Base-by-base conservation (phyloP, 2,888 invertebrate species). In the Iphiclides podalirius region DNA sequence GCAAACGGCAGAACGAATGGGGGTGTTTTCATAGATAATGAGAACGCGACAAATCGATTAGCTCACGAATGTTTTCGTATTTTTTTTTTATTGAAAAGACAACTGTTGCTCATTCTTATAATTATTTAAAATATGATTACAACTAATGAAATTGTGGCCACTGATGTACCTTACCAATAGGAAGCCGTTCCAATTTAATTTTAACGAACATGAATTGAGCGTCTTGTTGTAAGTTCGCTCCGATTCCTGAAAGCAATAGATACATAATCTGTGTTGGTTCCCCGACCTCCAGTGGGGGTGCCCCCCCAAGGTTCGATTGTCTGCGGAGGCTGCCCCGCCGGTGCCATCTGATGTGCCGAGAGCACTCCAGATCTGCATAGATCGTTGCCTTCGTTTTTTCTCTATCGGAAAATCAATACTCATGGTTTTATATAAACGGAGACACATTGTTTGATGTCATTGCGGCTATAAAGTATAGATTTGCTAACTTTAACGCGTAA, bases 331-430 rank as follows among this genome's bases (percentile, higher is more conserved):
- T 82, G 81, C 79, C 85, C 79, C 85, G 84, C 79, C 86, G 85
- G 88, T 88, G 88, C 87, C 87, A 88, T 87, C 88, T 87, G 87
- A 87, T 86, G 87, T 88, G 85, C 86, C 82, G 87, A 87, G 87
- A 87, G 86, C 86, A 85, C 88, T 87, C 82, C 86, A 88, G 88
- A 88, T 88, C 88, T 88, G 88, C 88, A 88, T 88, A 87, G 87
- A 87, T 84, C 87, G 88, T 85, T 85, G 87, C 80, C 87, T 86
- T 86, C 86, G 79, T 87, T 88, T 88, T 87, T 88, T 87, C 84
- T 82, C 86, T 85, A 86, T 88, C 87, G 80, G 74, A 87, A 87
- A 88, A 88, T 88, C 87, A 87, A 88, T 88, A 88, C 86, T 76
- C 70, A 79, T 9, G 73, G 76, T 76, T 83, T 80, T 76, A 79